phyloP scores from a whole-genome alignment of 1,140 invertebrate species.

The Neodiprion lecontei region DNA sequence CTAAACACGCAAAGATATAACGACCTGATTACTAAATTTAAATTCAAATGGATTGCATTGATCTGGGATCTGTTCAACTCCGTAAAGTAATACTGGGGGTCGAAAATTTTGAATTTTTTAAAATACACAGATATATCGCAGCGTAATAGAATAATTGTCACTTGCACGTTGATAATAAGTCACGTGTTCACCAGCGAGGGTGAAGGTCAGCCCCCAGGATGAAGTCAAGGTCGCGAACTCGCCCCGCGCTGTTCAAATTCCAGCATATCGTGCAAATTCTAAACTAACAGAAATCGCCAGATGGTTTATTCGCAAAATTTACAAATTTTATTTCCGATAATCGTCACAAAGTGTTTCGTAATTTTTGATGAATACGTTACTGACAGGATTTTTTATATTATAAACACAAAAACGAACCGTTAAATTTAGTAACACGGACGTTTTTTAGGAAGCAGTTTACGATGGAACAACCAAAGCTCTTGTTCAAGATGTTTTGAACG shows the following conservation, averaged over 20 bases:
- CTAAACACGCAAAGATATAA: no score
- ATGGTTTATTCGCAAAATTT: no score
- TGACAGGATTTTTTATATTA: not conserved
- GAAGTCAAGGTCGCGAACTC: not conserved
- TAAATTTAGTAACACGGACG: conserved; percentile 20
- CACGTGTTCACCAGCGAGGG: not conserved
- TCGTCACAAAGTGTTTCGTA: no score
- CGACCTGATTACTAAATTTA: no score
- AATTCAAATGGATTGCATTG: no score
- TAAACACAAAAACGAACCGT: not conserved
- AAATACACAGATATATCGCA: no score
- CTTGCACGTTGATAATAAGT: not conserved
- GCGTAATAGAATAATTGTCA: not conserved
- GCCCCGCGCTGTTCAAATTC: not conserved
- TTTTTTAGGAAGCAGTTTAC: conserved; percentile 82
- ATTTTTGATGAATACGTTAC: not conserved
- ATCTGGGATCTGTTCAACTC: no score
- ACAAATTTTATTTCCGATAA: no score
- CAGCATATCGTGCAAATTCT: no score
- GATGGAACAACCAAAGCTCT: conserved; percentile 80
- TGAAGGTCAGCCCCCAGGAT: not conserved
- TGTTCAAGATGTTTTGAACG: conserved; percentile 86
- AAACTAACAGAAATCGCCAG: no score
- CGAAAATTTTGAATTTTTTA: no score
- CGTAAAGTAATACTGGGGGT: no score